Evolutionary conservation across 2,113 vertebrate species (phyloP).

Genomic region (Phaetusa simplex): DNA sequence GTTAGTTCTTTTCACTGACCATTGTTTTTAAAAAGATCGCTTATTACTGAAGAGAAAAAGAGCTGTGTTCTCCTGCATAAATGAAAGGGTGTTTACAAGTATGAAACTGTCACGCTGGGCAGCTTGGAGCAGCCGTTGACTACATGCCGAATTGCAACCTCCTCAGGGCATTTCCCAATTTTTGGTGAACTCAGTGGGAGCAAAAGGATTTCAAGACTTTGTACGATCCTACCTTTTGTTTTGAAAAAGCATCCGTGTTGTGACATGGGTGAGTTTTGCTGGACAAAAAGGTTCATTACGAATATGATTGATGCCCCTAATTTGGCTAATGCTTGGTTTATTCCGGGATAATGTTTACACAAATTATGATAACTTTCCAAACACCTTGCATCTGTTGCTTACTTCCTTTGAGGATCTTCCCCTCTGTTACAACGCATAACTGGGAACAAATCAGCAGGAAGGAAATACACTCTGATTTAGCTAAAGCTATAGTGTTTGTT

Average conservation of each 20-base stretch:
- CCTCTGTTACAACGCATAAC: not conserved
- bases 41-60: not conserved
- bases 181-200: not conserved
- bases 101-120: not conserved
- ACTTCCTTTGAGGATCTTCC: constrained; percentile 19
- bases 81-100: not conserved
- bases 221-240: not conserved
- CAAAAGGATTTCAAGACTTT: not conserved
- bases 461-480: not conserved
- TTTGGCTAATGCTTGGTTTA: not conserved
- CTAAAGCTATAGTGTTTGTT: constrained; percentile 37
- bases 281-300: not conserved
- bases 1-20: not conserved
- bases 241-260: not conserved
- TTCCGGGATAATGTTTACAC: not conserved
- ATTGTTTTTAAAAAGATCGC: not conserved
- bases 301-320: not conserved
- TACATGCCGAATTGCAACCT: rapidly evolving
- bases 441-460: constrained; percentile 10
- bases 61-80: not conserved
- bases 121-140: not conserved
- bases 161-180: not conserved
- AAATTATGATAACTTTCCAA: constrained; percentile 7
- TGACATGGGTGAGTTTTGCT: not conserved
- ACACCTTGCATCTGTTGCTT: constrained; percentile 21